phyloP scores from a whole-genome alignment of 35 echinoderm and acorn worm genomes.

The Ophioderma brevispina region DNA sequence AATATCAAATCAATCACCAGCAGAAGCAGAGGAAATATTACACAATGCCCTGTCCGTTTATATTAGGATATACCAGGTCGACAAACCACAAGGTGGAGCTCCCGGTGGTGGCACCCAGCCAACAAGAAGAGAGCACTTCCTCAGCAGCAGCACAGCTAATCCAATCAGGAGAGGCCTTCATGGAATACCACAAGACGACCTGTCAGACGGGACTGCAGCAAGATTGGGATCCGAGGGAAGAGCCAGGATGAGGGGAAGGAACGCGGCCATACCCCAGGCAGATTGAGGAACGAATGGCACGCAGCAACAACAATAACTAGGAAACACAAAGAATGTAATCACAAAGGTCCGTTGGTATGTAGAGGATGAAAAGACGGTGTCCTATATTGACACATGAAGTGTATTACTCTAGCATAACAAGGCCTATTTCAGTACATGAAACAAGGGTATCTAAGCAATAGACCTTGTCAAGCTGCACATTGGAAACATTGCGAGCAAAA shows the following conservation, averaged over 20 bases:
- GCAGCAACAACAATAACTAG: constrained; percentile 42
- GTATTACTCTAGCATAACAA: too few species aligned
- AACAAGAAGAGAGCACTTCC: background rate
- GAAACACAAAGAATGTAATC: too few species aligned
- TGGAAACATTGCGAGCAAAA: too few species aligned
- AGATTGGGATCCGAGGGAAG: background rate
- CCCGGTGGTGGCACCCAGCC: background rate
- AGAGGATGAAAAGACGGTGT: too few species aligned
- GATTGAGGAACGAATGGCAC: constrained; percentile 34
- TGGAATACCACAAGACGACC: background rate
- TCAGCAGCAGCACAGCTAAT: background rate
- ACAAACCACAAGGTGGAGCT: background rate
- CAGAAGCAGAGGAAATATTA: too few species aligned
- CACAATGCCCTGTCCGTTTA: too few species aligned
- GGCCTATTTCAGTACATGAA: too few species aligned
- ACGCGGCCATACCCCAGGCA: constrained; percentile 24
- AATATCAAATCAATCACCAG: too few species aligned
- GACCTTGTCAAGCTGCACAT: too few species aligned
- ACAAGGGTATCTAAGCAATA: too few species aligned
- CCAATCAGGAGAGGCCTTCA: constrained; percentile 34
- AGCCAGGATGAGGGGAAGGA: constrained; percentile 13
- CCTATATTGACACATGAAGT: too few species aligned
- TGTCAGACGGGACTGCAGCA: background rate
- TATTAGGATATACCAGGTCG: constrained; percentile 40
- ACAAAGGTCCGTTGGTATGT: too few species aligned